Evolutionary conservation across 2,888 invertebrate genomes (phyloP), one percentile per base, ranked within the genome.

Genomic region (Automeris io): DNA sequence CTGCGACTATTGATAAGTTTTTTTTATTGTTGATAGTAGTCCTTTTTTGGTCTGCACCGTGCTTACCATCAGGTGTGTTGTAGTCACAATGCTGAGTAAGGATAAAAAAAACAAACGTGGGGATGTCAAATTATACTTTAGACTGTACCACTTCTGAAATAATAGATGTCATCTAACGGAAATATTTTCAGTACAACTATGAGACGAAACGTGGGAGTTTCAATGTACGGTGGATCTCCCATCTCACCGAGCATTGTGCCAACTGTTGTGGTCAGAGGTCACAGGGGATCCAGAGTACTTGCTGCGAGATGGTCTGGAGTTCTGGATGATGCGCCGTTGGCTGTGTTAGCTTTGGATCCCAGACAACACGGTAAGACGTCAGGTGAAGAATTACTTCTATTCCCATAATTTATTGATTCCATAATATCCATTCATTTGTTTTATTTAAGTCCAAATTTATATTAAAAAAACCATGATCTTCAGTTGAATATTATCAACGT

Each of bases 241-340:
- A 44, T 76, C 2, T 55, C 70, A 0, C 64, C 70, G 0, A 72
- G 61, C 18, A 59, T 73, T 18, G 69, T 83, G 19, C 85, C 86
- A 0, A 83, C 86, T 0, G 86, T 85, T 0, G 80, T 85, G 3
- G 75, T 86, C 3, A 61, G 85, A 35, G 85, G 83, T 0, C 83
- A 82, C 24, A 53, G 86, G 11, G 81, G 82, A 0, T 86, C 86
- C 3, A 54, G 86, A 9, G 78, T 86, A 3, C 43, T 86, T 13
- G 82, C 86, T 35, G 86, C 86, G 1, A 59, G 86, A n/a, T 86
- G 86, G 85, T 86, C 86, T 0, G 86, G 85, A 9, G 79, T 86
- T 0, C 53, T 86, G 1, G 85, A 86, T 29, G 86, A 85, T 35
- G 55, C 83, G 4, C 85, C 83, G 0, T 49, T 86, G n/a, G 72